Evolutionary conservation across 2,888 invertebrate genomes (phyloP).

Genomic region (Drosophila pseudotalamancana): DNA sequence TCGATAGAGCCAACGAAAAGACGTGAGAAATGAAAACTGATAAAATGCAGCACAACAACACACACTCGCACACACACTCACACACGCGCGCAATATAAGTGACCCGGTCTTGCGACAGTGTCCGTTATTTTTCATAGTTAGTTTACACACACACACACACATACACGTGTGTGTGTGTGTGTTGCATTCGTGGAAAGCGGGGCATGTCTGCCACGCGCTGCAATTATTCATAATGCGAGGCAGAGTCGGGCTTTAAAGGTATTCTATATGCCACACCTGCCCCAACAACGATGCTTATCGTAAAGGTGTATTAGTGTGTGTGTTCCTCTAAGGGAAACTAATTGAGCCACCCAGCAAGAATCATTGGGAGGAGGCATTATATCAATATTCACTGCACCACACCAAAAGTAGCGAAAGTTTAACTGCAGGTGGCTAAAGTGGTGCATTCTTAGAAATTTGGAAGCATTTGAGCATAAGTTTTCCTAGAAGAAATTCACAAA

Average conservation of each 20-base stretch:
- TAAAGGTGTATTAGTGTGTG: background rate
- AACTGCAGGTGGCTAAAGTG: background rate
- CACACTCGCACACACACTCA: background rate
- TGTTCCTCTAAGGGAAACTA: slow-evolving; percentile 3
- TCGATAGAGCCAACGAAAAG: slow-evolving; percentile 57
- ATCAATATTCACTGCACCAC: slow-evolving; percentile 4
- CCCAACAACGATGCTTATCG: slow-evolving; percentile 2
- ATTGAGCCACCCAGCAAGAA: slow-evolving; percentile 11
- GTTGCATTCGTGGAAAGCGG: background rate
- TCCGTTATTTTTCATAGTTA: slow-evolving; percentile 58
- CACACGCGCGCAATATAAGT: background rate
- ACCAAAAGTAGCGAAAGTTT: background rate
- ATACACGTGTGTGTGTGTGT: no score
- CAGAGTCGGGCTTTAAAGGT: background rate
- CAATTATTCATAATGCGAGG: slow-evolving; percentile 35
- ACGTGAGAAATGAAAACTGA: slow-evolving; percentile 60
- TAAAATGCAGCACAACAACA: slow-evolving; percentile 48
- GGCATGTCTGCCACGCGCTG: slow-evolving; percentile 14
- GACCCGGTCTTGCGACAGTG: slow-evolving; percentile 14
- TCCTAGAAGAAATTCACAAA: no score
- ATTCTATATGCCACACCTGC: slow-evolving; percentile 1
- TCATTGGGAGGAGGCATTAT: slow-evolving; percentile 6
- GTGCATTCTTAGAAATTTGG: background rate
- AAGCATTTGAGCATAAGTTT: background rate
- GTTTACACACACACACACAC: slow-evolving; percentile 22